Conservation (phyloP, 2,113 vertebrate species). For the Gorsachius goisagi region DNA sequence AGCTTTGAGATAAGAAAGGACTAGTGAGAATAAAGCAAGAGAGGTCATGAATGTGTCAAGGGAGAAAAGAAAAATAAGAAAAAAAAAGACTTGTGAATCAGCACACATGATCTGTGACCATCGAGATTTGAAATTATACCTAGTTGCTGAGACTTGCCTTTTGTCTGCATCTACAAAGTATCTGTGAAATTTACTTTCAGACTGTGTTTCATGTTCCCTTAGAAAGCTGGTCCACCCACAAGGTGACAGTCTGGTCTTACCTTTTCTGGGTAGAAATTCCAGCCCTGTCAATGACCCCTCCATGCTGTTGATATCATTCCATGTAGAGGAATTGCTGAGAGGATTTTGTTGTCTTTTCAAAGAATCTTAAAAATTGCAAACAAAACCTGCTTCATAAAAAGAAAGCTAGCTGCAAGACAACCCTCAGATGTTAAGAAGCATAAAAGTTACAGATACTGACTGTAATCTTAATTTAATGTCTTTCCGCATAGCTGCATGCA, state of each 20-base stretch:
- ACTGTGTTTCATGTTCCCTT: background rate
- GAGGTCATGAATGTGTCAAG: background rate
- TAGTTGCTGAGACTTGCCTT: background rate
- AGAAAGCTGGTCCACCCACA: background rate
- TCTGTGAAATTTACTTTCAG: background rate
- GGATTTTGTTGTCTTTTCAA: background rate
- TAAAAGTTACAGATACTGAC: background rate
- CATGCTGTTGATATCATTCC: background rate
- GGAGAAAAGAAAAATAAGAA: background rate
- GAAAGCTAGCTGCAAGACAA: background rate
- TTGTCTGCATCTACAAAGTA: background rate
- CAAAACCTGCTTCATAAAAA: background rate
- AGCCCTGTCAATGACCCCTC: background rate
- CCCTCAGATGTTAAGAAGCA: background rate
- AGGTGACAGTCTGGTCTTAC: background rate
- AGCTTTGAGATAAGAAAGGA: background rate
- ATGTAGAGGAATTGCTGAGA: background rate
- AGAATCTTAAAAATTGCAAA: background rate
- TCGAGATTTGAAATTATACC: background rate
- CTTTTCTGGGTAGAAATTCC: background rate
- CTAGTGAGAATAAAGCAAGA: background rate
- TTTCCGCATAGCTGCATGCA: background rate
- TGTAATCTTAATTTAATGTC: background rate
- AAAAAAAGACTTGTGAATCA: background rate
- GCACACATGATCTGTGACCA: background rate